Evolutionary conservation across 2,113 vertebrate genomes (phyloP).

Genomic region (Istiophorus platypterus): DNA sequence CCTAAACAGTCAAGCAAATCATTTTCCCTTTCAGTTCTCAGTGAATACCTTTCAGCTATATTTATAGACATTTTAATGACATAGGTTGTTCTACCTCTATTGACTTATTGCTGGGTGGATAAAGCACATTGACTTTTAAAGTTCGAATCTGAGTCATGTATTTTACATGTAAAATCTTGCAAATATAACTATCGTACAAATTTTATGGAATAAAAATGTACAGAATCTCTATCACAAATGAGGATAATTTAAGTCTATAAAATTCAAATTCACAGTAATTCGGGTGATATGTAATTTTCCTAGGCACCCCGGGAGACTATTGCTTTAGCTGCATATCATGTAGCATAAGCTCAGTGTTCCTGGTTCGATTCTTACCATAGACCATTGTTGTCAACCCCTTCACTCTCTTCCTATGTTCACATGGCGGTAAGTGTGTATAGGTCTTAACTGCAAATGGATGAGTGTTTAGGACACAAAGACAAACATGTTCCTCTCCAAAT

Average conservation of each 20-base stretch:
- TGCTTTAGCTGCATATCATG: not conserved
- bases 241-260: not conserved
- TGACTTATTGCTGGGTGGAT: conserved; percentile 4
- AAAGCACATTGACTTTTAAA: not conserved
- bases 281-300: not conserved
- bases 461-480: conserved; percentile 41
- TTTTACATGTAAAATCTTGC: not conserved
- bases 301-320: not conserved
- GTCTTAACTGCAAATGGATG: conserved; percentile 45
- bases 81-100: not conserved
- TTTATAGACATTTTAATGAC: not conserved
- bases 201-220: not conserved
- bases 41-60: conserved; percentile 4
- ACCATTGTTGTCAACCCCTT: not conserved
- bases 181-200: not conserved
- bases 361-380: not conserved
- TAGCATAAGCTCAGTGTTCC: not conserved
- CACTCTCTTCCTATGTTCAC: not conserved
- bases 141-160: not conserved
- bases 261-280: not conserved
- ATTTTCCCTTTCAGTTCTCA: not conserved
- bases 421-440: conserved; percentile 36
- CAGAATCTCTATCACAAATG: not conserved
- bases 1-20: not conserved
- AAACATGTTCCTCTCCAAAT: conserved; percentile 25